A percentile compares a stretch with the other conserved stretches of the same genome.
These are phyloP conservation scores for Hydractinia echinata DNA, from an alignment of 30 jellyfish, hydroid and myxozoan genomes.

Conservation along the genomic window DNA sequence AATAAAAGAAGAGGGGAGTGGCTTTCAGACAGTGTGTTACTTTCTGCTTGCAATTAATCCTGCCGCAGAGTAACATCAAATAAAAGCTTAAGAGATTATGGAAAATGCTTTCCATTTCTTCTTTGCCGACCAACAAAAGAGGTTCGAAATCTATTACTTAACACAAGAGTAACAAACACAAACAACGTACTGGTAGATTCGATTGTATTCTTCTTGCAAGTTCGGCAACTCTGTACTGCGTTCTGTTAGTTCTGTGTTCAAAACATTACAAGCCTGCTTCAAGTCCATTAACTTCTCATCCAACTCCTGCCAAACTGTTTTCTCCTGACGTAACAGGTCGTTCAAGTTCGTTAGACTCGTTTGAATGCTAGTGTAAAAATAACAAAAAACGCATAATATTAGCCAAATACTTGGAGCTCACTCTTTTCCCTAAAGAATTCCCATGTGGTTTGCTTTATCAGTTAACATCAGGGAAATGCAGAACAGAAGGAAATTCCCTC, in stretches of 20 bases:
- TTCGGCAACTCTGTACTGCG: constrained; percentile 35
- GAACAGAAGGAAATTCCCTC: background rate
- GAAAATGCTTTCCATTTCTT: too few relatives aligned
- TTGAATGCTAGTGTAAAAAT: background rate
- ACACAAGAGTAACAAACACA: background rate
- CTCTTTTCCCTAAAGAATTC: too few relatives aligned
- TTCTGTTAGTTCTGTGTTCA: constrained; percentile 29
- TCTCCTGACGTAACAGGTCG: constrained; percentile 13
- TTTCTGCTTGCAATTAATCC: too few relatives aligned
- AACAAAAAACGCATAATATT: too few relatives aligned
- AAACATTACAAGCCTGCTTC: constrained; percentile 31
- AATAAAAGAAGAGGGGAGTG: too few relatives aligned
- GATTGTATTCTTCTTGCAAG: constrained; percentile 30
- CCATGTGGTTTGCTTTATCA: too few relatives aligned
- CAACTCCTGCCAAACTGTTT: constrained; percentile 27
- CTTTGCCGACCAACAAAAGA: too few relatives aligned
- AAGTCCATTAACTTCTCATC: constrained; percentile 10
- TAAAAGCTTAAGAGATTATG: too few relatives aligned
- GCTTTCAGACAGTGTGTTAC: too few relatives aligned
- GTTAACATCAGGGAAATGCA: background rate
- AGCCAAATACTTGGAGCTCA: too few relatives aligned
- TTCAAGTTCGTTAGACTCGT: constrained; percentile 12
- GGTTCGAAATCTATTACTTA: too few relatives aligned
- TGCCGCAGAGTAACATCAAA: too few relatives aligned
- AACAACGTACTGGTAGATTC: constrained; percentile 7